Evolutionary conservation across 2,113 vertebrate genomes (phyloP), one percentile per base, ranked within the genome.

Genomic region (Lagopus leucura): DNA sequence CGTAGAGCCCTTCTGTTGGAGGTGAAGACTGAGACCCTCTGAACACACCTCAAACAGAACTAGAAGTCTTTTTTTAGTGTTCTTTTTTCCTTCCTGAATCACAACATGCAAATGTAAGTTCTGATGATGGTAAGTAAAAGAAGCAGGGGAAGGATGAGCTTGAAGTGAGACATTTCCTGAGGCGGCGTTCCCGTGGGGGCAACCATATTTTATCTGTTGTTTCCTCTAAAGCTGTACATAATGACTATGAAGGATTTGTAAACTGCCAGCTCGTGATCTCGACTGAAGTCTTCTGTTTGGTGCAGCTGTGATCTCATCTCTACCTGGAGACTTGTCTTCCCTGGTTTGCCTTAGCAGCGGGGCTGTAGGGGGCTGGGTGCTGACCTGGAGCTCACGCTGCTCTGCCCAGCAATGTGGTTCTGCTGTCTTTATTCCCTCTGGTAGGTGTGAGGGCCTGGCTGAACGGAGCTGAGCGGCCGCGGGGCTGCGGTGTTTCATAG

Each of bases 311-410:
- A 48, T 72, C 83, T 75, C 7, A 1, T 47, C 86, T 58, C 42
- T 27, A 25, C 43, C 42, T 25, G 32, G 60, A 27, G 66, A 4
- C n/a, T 81, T 65, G 18, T 50, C 69, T 19, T 57, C 63, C 69
- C 86, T 63, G 0, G 0, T 11, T 63, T 82, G 15, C 12, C 65
- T 57, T 11, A 15, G 6, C 1, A 0, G 11, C 5, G 4, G 8
- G 73, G 7, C 2, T 3, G 32, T 5, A 10, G 43, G 63, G 30
- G 13, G 15, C 13, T 21, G 60, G 24, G 4, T 38, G n/a, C 1
- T 57, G 61, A 36, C 38, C 1, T 10, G 11, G 32, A 64, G 24
- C 47, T 13, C 14, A 4, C 32, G 4, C 66, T 32, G 54, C 52
- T 54, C 50, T 52, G 54, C 55, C 12, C 55, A 32, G 55, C 30